Evolutionary conservation across 2,888 invertebrate genomes (phyloP).

Genomic region (Drepanosiphum platanoidis): DNA sequence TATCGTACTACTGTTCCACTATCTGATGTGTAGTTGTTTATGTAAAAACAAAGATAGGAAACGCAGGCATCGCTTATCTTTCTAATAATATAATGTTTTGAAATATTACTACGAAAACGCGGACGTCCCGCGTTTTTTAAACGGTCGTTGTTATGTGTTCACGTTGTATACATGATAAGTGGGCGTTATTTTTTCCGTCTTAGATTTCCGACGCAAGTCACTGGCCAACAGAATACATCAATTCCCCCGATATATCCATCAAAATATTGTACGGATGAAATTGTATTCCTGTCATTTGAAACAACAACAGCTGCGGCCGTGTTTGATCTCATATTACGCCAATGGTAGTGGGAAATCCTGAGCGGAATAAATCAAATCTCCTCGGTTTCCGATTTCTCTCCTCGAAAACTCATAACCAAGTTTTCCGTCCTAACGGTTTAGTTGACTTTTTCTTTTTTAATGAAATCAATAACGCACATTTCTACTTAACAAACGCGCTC

Average conservation of each 20-base stretch:
- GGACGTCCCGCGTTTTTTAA: too few species aligned
- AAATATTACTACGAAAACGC: too few species aligned
- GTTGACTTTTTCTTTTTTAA: neutral
- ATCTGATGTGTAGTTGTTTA: too few species aligned
- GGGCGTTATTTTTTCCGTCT: too few species aligned
- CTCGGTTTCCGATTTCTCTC: neutral
- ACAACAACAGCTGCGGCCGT: conserved; percentile 16
- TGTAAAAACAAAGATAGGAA: too few species aligned
- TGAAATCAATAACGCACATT: neutral
- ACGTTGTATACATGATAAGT: too few species aligned
- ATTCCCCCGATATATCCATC: conserved; percentile 5
- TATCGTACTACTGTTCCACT: too few species aligned
- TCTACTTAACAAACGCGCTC: neutral
- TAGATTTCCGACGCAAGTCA: too few species aligned
- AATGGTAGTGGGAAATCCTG: neutral
- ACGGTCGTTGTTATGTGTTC: too few species aligned
- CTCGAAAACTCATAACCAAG: conserved; percentile 40
- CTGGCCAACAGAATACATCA: conserved; percentile 2
- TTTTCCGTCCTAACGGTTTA: conserved; percentile 1
- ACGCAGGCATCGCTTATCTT: too few species aligned
- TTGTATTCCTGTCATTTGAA: conserved; percentile 16
- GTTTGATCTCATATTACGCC: conserved; percentile 27
- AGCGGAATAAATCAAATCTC: conserved; percentile 22
- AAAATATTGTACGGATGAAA: neutral
- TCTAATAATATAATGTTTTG: too few species aligned